Evolutionary conservation across 2,888 invertebrate species (phyloP), one percentile per base, ranked within the genome.

Genomic region (Caradrina clavipalpis): DNA sequence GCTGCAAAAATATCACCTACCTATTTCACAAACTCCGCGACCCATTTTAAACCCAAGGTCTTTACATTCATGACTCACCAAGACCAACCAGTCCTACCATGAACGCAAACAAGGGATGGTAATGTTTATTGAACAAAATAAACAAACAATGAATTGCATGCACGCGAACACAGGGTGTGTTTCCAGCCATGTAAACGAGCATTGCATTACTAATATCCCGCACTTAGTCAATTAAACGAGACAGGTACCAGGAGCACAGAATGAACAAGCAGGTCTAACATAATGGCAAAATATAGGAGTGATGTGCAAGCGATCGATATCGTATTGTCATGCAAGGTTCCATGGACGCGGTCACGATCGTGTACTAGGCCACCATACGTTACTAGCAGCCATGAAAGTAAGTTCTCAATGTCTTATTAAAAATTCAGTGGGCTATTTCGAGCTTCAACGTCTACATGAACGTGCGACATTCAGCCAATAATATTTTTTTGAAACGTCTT

Each of bases 311-410:
- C 73, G 72, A 83, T 84, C 81, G 69, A 84, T 85, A 73, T 19
- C 31, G 17, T 72, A 63, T 67, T 76, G 73, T 81, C 83, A 85
- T 81, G 83, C 81, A 75, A 81, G 58, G 71, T 74, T 62, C 69
- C 83, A 83, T 61, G 79, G 81, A 61, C 81, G 61, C 64, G 81
- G 85, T 77, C 85, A 81, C 45, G 83, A 83, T 54, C 83, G 15
- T 65, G 35, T 62, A 55, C 61, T 56, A 69, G 6, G 55, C 58
- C 64, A 47, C 71, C 63, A 60, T 69, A 65, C 63, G 78, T 69
- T 56, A 78, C 78, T 58, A 60, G 62, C 69, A 80, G 83, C 83
- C 83, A 83, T 75, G 83, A 84, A 80, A 80, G 62, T 61, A 68
- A 70, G 69, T 81, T 73, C 59, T 78, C 76, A 72, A 74, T 76